Base-by-base conservation (phyloP, 1,140 invertebrate species). In the Drusus annulatus region DNA sequence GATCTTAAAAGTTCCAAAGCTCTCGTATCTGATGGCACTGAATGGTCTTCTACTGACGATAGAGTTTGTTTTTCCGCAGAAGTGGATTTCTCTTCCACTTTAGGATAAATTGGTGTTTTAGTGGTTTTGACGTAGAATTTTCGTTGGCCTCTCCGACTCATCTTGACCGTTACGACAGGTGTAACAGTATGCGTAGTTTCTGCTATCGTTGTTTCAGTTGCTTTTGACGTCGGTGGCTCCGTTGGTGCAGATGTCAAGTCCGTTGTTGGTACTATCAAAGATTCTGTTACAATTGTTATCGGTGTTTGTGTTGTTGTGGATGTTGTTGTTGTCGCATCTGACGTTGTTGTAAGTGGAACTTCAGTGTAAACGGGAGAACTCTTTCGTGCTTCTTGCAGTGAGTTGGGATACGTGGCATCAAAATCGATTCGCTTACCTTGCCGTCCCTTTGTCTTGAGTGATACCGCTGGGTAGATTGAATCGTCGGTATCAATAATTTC, bases 1-100 rank as follows among this genome's bases (percentile, higher is more conserved):
- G 95, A 95, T 88, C 94, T 93, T 83, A 96, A 90, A 81, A 96
- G 89, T 87, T 96, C 95, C 78, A 96, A 88, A 2, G 95, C 95
- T 86, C 95, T 91, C 3, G 91, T 92, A 85, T 96, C 95, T 13
- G 95, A 93, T 74, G 87, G 84, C 15, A 78, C 88, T 84, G 82
- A 85, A 84, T 90, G 89, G 51, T 90, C 89, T 2, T 90, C 86
- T 78, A 84, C 84, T 31, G 88, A 84, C 3, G 87, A 80, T 0
- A 87, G 85, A 84, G 90, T 86, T 85, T 89, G 88, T 6, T 88
- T 89, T 83, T 91, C 89, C 19, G 88, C 87, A 0, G 84, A 76
- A 52, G 74, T 80, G n/a, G 75, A 77, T 25, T 58, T 74, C 13
- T 74, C 80, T 16, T 78, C 74, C 13, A 63, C 56, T 80, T 78